These are phyloP conservation scores for Acanthoscelides obtectus DNA, from an alignment of 2,888 invertebrate genomes.

Conservation along the genomic window DNA sequence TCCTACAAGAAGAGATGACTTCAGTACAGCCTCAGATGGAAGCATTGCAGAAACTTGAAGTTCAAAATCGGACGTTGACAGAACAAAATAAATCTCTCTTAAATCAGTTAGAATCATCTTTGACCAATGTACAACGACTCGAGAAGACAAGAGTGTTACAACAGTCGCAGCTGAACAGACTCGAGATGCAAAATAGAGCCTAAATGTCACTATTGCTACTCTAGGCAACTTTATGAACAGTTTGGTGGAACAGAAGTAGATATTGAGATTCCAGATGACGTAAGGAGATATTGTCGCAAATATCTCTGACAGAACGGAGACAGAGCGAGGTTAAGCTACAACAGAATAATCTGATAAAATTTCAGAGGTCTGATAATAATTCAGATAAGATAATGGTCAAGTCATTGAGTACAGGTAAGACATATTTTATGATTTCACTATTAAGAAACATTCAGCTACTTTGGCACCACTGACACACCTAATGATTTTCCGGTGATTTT, in stretches of 20 bases:
- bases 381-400: slow-evolving; percentile 41
- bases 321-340: slow-evolving; percentile 37
- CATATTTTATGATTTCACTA: too few species aligned
- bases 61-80: slow-evolving; percentile 59
- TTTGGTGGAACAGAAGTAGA: slow-evolving; percentile 60
- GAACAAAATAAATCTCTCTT: slow-evolving; percentile 49
- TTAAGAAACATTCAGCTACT: too few species aligned
- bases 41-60: slow-evolving; percentile 62
- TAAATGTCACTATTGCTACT: slow-evolving; percentile 70
- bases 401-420: slow-evolving; percentile 42
- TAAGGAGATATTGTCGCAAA: slow-evolving; percentile 66
- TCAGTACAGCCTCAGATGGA: slow-evolving; percentile 69
- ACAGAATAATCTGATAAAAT: slow-evolving; percentile 38
- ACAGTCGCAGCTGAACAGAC: slow-evolving; percentile 57
- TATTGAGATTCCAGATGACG: slow-evolving; percentile 67
- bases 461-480: too few species aligned
- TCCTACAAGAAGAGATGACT: slow-evolving; percentile 84
- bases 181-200: slow-evolving; percentile 69
- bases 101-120: slow-evolving; percentile 56
- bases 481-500: too few species aligned
- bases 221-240: slow-evolving; percentile 70
- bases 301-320: slow-evolving; percentile 50
- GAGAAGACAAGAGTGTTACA: slow-evolving; percentile 61
- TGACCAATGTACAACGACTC: slow-evolving; percentile 57
- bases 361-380: slow-evolving; percentile 29